Conservation (phyloP, 2,797 vertebrate genomes). For the Pipistrellus pipistrellus region DNA sequence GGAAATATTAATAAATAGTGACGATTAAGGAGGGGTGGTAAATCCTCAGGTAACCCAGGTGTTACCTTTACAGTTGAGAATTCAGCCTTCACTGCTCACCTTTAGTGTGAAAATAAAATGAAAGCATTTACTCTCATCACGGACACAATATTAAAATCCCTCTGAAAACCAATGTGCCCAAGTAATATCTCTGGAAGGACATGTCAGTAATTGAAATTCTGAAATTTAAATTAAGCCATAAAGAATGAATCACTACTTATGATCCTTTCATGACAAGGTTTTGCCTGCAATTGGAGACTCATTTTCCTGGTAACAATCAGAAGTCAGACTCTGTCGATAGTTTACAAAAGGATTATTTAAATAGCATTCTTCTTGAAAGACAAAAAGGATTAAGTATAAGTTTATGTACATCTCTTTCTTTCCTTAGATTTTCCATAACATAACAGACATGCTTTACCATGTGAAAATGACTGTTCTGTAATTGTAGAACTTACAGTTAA, state of each 20-base stretch:
- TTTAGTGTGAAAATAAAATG: conserved; percentile 26
- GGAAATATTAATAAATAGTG: conserved; percentile 27
- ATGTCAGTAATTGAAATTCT: conserved; percentile 66
- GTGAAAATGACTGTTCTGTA: conserved; percentile 2
- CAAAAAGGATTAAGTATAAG: conserved; percentile 16
- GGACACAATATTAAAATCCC: not conserved
- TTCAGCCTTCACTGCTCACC: not conserved
- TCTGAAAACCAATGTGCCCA: conserved; percentile 44
- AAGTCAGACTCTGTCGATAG: conserved; percentile 17
- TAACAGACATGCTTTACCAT: not conserved
- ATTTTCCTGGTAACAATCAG: not conserved
- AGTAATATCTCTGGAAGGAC: conserved; percentile 14
- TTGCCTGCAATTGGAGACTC: not conserved
- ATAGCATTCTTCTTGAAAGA: conserved; percentile 35
- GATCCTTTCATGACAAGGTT: not conserved
- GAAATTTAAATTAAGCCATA: conserved; percentile 50
- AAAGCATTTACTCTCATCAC: conserved; percentile 10
- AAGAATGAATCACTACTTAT: conserved; percentile 36
- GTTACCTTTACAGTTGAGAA: not conserved
- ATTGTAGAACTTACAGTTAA: conserved; percentile 51
- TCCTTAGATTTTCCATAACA: not conserved
- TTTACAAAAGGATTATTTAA: conserved; percentile 62
- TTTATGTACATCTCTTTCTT: conserved; percentile 4
- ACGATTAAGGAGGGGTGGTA: not conserved
- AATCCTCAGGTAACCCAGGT: not conserved